Evolutionary conservation across 2,888 invertebrate genomes (phyloP).

Genomic region (Glaucopsyche alexis): DNA sequence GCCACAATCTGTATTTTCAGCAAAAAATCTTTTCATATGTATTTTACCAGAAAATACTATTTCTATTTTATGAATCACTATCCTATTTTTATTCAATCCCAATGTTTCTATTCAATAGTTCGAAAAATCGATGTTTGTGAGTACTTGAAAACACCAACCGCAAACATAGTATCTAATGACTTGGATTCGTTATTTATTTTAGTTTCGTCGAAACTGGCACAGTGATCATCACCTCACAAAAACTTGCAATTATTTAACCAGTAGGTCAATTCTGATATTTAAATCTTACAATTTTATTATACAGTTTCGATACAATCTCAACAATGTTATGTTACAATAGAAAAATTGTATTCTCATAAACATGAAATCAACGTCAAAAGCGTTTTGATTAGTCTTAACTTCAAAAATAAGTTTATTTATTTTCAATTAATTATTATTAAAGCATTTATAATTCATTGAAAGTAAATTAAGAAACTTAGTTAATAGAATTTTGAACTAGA

Average conservation of each 20-base stretch:
- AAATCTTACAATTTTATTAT: no score
- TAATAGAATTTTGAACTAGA: no score
- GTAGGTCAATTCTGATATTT: no score
- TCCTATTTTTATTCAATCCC: constrained; percentile 16
- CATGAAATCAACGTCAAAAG: no score
- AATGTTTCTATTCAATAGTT: constrained; percentile 17
- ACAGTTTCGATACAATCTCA: no score
- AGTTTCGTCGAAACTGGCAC: neutral
- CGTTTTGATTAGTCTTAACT: no score
- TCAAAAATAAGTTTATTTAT: no score
- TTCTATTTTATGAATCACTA: constrained; percentile 18
- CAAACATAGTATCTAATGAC: constrained; percentile 19
- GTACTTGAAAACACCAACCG: constrained; percentile 6
- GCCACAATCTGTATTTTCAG: neutral
- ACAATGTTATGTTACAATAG: no score
- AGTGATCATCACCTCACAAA: neutral
- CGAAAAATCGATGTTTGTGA: constrained; percentile 21
- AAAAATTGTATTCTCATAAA: no score
- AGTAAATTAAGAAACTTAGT: no score
- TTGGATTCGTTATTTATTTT: constrained; percentile 13
- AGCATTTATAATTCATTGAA: no score
- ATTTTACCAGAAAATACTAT: neutral
- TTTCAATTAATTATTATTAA: no score
- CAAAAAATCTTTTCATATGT: neutral
- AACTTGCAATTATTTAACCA: neutral